phyloP scores from a whole-genome alignment of 2,113 vertebrate genomes.

The Periophthalmodon schlosseri region DNA sequence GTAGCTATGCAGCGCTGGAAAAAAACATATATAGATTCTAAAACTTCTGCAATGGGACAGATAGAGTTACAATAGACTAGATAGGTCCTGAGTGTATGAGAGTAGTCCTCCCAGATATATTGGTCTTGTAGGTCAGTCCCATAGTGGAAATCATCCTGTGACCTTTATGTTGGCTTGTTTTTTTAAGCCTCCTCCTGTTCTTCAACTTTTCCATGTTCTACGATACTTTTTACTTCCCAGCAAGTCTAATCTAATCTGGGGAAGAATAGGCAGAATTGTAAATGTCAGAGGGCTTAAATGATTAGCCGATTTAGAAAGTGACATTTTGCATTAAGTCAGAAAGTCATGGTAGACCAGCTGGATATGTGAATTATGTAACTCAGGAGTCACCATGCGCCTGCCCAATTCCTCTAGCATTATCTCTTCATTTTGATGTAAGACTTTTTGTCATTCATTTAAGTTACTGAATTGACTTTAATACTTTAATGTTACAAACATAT shows the following conservation, averaged over 20 bases:
- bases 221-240: conserved; percentile 22
- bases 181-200: conserved; percentile 10
- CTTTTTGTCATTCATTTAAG: background rate
- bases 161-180: conserved; percentile 4
- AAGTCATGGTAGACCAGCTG: conserved; percentile 3
- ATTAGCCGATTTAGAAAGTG: conserved; percentile 3
- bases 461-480: background rate
- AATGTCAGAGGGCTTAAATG: conserved; percentile 16
- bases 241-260: conserved; percentile 16
- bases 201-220: background rate
- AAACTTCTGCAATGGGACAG: background rate
- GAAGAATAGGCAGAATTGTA: conserved; percentile 18
- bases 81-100: background rate
- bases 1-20: background rate
- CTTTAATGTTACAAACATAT: no score
- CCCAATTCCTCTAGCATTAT: background rate
- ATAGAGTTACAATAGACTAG: background rate
- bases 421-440: background rate
- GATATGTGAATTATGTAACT: background rate
- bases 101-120: background rate
- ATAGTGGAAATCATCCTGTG: conserved; percentile 10
- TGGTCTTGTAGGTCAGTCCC: conserved; percentile 8
- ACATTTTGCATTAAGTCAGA: conserved; percentile 24
- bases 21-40: background rate
- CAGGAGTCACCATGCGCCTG: background rate